These are phyloP conservation scores for Oryzias curvinotus DNA, from an alignment of 2,113 vertebrate species.

Conservation along the genomic window DNA sequence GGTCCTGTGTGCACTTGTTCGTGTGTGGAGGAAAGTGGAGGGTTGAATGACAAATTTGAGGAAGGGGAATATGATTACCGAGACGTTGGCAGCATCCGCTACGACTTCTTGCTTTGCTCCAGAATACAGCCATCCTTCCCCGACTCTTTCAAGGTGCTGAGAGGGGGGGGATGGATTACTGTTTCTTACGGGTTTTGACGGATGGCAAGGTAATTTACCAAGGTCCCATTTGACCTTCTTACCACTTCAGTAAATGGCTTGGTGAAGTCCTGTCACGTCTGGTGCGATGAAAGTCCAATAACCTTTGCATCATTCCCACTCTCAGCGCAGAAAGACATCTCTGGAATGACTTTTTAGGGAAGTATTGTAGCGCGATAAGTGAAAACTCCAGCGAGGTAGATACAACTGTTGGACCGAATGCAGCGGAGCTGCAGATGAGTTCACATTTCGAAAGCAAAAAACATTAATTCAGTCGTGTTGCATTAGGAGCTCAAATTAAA, in stretches of 20 bases:
- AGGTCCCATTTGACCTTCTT: slow-evolving; percentile 52
- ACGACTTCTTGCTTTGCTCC: slow-evolving; percentile 40
- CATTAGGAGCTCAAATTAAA: slow-evolving; percentile 16
- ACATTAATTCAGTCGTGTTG: not conserved
- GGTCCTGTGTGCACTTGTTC: slow-evolving; percentile 43
- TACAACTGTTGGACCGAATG: slow-evolving; percentile 29
- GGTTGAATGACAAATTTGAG: slow-evolving; percentile 59
- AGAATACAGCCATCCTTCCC: slow-evolving; percentile 31
- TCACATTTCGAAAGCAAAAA: slow-evolving; percentile 8
- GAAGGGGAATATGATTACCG: slow-evolving; percentile 51
- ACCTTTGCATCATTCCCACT: slow-evolving; percentile 65
- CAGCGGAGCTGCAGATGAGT: slow-evolving; percentile 2
- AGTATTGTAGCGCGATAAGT: slow-evolving; percentile 33
- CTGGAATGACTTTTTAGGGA: slow-evolving; percentile 40
- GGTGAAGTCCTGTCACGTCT: slow-evolving; percentile 50
- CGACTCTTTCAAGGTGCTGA: slow-evolving; percentile 11
- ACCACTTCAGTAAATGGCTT: slow-evolving; percentile 13
- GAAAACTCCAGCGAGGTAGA: slow-evolving; percentile 26
- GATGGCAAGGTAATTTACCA: slow-evolving; percentile 24
- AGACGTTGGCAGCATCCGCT: slow-evolving; percentile 40
- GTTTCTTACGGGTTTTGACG: slow-evolving; percentile 38
- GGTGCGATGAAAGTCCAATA: slow-evolving; percentile 59
- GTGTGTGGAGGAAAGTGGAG: slow-evolving; percentile 33
- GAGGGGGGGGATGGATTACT: slow-evolving; percentile 17
- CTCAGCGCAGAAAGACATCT: slow-evolving; percentile 42